phyloP scores from a whole-genome alignment of 2,888 invertebrate species.

The Theristus sp. region DNA sequence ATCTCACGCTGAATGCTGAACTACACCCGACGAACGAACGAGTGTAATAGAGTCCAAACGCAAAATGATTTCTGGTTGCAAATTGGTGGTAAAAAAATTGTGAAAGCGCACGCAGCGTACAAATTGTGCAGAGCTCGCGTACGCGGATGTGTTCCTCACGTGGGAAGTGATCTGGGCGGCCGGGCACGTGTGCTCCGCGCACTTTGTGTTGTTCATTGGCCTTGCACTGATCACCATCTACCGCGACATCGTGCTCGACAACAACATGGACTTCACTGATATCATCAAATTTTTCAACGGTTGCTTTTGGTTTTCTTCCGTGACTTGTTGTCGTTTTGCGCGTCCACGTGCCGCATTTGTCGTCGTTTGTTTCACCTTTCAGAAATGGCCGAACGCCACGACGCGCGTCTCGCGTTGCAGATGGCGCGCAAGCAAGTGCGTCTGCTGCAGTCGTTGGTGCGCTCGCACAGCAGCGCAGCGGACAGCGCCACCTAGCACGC shows the following conservation, averaged over 20 bases:
- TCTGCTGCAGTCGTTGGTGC: conserved; percentile 46
- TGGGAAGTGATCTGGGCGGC: conserved; percentile 97
- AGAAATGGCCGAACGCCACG: conserved; percentile 94
- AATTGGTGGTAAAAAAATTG: too few relatives aligned
- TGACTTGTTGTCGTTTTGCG: not conserved
- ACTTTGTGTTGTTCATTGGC: conserved; percentile 80
- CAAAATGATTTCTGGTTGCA: too few relatives aligned
- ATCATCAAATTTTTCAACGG: conserved; percentile 96
- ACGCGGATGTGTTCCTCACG: conserved; percentile 72
- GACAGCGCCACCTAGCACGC: too few relatives aligned
- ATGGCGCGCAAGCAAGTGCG: conserved; percentile 66
- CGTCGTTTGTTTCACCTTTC: conserved; percentile 30
- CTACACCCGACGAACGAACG: too few relatives aligned
- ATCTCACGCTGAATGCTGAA: too few relatives aligned
- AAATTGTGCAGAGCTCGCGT: conserved; percentile 58
- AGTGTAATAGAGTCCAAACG: too few relatives aligned
- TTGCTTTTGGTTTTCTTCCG: conserved; percentile 31
- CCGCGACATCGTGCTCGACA: conserved; percentile 75
- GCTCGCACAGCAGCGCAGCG: not conserved
- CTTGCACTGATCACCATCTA: conserved; percentile 76
- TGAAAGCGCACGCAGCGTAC: too few relatives aligned
- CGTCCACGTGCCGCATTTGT: not conserved
- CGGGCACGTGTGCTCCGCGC: conserved; percentile 57
- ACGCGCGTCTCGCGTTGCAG: conserved; percentile 58
- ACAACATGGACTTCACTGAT: conserved; percentile 92